Base-by-base conservation (phyloP, 2,797 vertebrate genomes). In the Poliocrania exsul region DNA sequence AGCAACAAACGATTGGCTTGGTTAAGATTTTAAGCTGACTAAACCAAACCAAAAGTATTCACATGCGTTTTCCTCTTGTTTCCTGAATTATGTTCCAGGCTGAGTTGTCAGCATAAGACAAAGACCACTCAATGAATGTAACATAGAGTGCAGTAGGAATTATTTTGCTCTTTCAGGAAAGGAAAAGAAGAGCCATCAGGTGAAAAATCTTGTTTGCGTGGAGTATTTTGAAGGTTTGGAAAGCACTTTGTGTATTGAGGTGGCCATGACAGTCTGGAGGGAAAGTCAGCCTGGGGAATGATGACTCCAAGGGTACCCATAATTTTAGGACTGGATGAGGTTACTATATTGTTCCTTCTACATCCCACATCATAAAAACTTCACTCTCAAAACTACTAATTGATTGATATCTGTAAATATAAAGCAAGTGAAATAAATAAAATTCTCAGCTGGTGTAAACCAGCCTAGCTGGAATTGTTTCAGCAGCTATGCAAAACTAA, bases 251-350 rank as follows among this genome's bases (percentile, higher is more conserved):
- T 56, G 16, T 33, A 6, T 6, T 58, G 47, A 17, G 15, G 9
- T 37, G 42, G 11, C 47, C 42, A 23, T 3, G 24, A 61, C 16
- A 69, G 16, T 24, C 58, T 66, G 56, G 71, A 73, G n/a, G 20
- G 21, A 16, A 33, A 90, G 15, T 21, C 23, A 14, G 6, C 29
- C 37, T 56, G 47, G 3, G 9, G 33, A 80, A 20, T 60, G 21
- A 13, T 46, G n/a, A 26, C n/a, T 87, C 15, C 18, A 19, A 10
- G 20, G 7, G 20, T 21, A 53, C 10, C 5, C 25, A 51, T 35
- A 1, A 40, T 58, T 61, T 18, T 53, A 11, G 7, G 18, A 20
- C 25, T 53, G 33, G 26, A 40, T 0, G 2, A 5, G 0, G 9
- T 35, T 35, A 79, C 16, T 0, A 0, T 26, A 13, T 21, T 13